Evolutionary conservation across 35 echinoderm and acorn worm species (phyloP).

Genomic region (Apostichopus californicus): DNA sequence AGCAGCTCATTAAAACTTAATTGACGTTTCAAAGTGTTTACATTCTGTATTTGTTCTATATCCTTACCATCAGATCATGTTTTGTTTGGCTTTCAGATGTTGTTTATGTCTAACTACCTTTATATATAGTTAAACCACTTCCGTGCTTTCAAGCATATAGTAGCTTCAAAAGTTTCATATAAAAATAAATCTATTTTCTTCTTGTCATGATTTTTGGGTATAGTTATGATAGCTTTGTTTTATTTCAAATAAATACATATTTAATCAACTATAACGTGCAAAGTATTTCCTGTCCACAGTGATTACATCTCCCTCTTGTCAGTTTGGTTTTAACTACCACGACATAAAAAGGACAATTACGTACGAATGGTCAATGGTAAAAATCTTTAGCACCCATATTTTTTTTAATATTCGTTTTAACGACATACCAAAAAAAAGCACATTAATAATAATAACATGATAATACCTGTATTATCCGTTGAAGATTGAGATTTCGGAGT

Average conservation of each 20-base stretch:
- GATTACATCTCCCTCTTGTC: no score
- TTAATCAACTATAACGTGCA: no score
- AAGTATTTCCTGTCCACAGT: no score
- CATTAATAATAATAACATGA: background rate
- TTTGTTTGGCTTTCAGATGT: background rate
- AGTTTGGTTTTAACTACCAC: background rate
- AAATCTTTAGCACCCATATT: background rate
- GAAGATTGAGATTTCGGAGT: slow-evolving; percentile 51
- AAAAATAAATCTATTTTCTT: no score
- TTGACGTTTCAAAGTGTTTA: background rate
- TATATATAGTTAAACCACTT: background rate
- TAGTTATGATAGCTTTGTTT: no score
- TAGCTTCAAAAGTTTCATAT: background rate
- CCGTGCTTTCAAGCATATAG: background rate
- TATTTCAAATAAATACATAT: no score
- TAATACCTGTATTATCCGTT: slow-evolving; percentile 49
- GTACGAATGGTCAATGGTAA: background rate
- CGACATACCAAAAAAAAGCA: background rate
- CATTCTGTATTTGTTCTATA: background rate
- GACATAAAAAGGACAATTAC: background rate
- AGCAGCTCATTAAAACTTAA: slow-evolving; percentile 11
- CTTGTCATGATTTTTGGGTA: no score
- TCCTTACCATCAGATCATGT: background rate
- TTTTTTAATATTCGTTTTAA: background rate
- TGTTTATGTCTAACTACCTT: background rate